Evolutionary conservation across 1,140 invertebrate species (phyloP).

Genomic region (Cryptotermes secundus): DNA sequence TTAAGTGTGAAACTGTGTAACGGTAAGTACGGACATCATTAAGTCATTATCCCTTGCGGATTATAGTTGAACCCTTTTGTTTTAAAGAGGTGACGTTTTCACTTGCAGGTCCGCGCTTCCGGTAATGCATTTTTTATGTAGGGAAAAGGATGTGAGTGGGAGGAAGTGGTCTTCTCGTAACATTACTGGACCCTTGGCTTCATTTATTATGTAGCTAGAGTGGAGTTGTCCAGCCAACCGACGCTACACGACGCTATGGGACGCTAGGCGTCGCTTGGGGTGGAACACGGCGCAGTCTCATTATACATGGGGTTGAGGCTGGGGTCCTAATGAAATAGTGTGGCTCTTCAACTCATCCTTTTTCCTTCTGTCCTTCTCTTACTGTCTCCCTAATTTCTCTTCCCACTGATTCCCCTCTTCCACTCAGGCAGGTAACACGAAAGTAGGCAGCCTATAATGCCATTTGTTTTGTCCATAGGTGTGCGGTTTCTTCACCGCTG

Average conservation of each 20-base stretch:
- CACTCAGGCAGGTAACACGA: background rate
- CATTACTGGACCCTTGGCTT: slow-evolving; percentile 10
- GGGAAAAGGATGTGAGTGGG: background rate
- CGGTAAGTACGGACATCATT: background rate
- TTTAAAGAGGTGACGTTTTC: slow-evolving; percentile 15
- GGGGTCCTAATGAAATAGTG: slow-evolving; percentile 4
- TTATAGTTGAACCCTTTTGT: background rate
- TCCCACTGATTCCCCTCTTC: background rate
- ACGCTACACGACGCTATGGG: background rate
- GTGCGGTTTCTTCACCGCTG: background rate
- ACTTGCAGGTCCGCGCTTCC: background rate
- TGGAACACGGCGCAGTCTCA: background rate
- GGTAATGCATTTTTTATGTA: slow-evolving; percentile 16
- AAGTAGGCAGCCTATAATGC: background rate
- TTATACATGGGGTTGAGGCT: background rate
- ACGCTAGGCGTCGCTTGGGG: slow-evolving; percentile 8
- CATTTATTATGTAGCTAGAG: slow-evolving; percentile 11
- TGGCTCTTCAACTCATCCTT: slow-evolving; percentile 13
- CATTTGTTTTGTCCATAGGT: background rate
- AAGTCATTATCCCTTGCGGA: background rate
- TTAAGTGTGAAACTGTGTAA: background rate
- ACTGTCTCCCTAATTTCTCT: background rate
- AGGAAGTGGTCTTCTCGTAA: slow-evolving; percentile 9
- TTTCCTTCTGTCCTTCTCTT: background rate
- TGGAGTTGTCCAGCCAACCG: background rate